Base-by-base conservation (phyloP, 2,113 vertebrate genomes). In the Microtus oregoni region DNA sequence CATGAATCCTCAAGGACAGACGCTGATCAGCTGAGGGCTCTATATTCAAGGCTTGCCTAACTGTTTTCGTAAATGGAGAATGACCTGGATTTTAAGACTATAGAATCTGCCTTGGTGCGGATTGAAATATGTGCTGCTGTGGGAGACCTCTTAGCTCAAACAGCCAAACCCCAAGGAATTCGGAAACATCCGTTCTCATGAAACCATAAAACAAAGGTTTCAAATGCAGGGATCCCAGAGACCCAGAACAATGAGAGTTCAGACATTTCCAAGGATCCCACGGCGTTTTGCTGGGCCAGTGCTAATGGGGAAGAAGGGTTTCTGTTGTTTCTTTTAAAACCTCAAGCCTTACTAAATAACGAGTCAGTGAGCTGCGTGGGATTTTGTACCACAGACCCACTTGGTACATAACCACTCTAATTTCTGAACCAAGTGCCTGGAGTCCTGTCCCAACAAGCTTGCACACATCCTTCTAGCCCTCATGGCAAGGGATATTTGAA, bases 341-440 rank as follows among this genome's bases (percentile, higher is more conserved):
- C 12, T 44, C 30, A 26, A 73, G 52, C 5, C 75, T 55, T 82
- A 70, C 38, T 82, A 78, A 93, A 32, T 3, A 94, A 35, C 2
- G 35, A 52, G 35, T 44, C 32, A 85, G 24, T 26, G 17, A 83
- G 41, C 19, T 73, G 58, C 3, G 72, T 0, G 67, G 78, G 50
- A 85, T 82, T 93, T 65, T 78, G 61, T 65, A 65, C 20, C 32
- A 78, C 32, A 85, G 77, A 88, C 13, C 15, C 6, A 77, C 44
- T 52, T 79, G 47, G 41, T 17, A 50, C 55, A 95, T 86, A 90
- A 79, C 52, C 65, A 86, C 65, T 90, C 30, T 61, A 28, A n/a
- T 87, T 92, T 94, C 70, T 78, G 89, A 95, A 92, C 52, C 65
- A 90, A 68, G 68, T 44, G 32, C 79, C 82, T 88, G n/a, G 77